phyloP scores from a whole-genome alignment of 2,888 invertebrate species.

The Melanophora roralis region DNA sequence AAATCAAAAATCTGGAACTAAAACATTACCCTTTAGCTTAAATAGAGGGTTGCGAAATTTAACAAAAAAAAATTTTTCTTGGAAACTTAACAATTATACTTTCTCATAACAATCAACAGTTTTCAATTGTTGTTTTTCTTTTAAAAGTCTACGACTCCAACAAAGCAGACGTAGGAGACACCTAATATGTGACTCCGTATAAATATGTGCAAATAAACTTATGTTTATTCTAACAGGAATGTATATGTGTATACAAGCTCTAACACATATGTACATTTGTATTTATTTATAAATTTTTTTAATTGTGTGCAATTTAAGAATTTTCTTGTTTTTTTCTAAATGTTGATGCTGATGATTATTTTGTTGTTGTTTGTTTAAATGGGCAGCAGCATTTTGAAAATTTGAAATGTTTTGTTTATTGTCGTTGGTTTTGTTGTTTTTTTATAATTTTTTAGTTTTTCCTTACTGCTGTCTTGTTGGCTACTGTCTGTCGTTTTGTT shows the following conservation, averaged over 20 bases:
- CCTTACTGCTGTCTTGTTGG: no score
- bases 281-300: no score
- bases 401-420: slow-evolving; percentile 22
- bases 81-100: slow-evolving; percentile 51
- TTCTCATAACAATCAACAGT: slow-evolving; percentile 17
- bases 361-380: neutral
- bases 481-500: slow-evolving; percentile 2
- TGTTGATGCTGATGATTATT: neutral
- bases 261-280: slow-evolving; percentile 17
- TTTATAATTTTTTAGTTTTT: neutral
- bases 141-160: no score
- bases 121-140: slow-evolving; percentile 13
- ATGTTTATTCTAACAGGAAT: no score
- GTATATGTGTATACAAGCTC: neutral
- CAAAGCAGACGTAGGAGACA: no score
- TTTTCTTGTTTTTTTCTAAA: slow-evolving; percentile 35
- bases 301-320: slow-evolving; percentile 52
- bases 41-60: slow-evolving; percentile 35
- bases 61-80: slow-evolving; percentile 46
- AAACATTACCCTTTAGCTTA: slow-evolving; percentile 23
- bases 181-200: no score
- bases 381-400: neutral
- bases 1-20: no score
- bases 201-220: no score
- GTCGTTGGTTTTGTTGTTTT: slow-evolving; percentile 12